Evolutionary conservation across 2,888 invertebrate species (phyloP).

Genomic region (Drosophila mimetica): DNA sequence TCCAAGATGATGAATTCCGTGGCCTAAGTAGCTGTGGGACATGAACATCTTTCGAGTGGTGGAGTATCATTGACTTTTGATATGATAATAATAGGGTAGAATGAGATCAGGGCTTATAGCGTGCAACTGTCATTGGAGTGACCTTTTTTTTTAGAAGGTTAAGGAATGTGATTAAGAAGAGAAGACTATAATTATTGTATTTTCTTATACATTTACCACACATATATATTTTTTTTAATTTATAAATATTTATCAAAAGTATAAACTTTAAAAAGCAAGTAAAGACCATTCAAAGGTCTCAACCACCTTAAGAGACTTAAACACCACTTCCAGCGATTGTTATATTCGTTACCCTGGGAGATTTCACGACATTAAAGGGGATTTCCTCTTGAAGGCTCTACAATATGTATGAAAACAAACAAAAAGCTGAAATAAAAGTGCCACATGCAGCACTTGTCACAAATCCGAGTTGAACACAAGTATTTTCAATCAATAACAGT

Average conservation of each 20-base stretch:
- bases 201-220: no score
- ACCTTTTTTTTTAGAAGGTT: background rate
- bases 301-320: background rate
- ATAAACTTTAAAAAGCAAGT: background rate
- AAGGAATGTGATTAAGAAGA: background rate
- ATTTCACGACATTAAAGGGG: conserved; percentile 31
- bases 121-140: conserved; percentile 8
- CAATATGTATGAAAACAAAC: conserved; percentile 12
- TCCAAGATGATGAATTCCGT: conserved; percentile 14
- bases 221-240: background rate
- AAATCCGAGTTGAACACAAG: conserved; percentile 43
- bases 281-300: background rate
- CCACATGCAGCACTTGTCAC: conserved; percentile 52
- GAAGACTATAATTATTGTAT: background rate
- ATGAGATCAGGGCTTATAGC: conserved; percentile 25
- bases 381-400: conserved; percentile 14
- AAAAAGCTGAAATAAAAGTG: conserved; percentile 42
- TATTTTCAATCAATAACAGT: conserved; percentile 58
- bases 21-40: conserved; percentile 34
- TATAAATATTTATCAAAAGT: background rate
- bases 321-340: background rate
- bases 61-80: conserved; percentile 40
- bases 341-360: conserved; percentile 10
- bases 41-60: conserved; percentile 19
- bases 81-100: conserved; percentile 31